These are phyloP conservation scores for Neodiprion virginianus DNA, from an alignment of 1,140 invertebrate genomes.

Conservation along the genomic window DNA sequence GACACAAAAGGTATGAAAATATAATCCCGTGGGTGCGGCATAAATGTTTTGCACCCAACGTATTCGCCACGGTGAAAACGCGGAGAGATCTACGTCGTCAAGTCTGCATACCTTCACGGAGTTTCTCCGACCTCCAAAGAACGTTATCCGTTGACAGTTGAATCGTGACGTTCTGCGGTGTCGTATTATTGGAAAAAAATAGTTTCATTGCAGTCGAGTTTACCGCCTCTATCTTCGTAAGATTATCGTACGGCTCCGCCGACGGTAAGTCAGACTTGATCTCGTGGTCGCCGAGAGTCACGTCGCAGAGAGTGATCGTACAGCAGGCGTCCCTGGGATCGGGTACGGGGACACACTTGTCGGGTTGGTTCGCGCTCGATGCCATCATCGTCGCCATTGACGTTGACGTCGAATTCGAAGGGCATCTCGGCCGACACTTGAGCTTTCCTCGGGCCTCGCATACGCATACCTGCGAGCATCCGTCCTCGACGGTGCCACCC, in stretches of 20 bases:
- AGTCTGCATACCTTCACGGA: conserved; percentile 45
- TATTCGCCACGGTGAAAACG: neutral
- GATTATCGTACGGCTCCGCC: conserved; percentile 46
- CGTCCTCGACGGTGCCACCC: conserved; percentile 78
- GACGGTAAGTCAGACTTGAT: conserved; percentile 55
- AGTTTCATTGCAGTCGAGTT: conserved; percentile 57
- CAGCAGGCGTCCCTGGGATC: conserved; percentile 79
- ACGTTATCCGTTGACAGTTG: conserved; percentile 58
- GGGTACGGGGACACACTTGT: conserved; percentile 51
- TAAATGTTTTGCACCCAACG: neutral
- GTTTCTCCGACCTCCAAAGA: conserved; percentile 52
- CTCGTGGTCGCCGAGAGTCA: conserved; percentile 76
- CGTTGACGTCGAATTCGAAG: conserved; percentile 48
- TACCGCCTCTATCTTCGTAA: conserved; percentile 53
- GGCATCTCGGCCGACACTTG: conserved; percentile 74
- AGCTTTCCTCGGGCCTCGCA: conserved; percentile 77
- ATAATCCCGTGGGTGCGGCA: too few species aligned
- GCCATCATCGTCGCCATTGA: conserved; percentile 29
- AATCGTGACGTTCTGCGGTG: conserved; percentile 42
- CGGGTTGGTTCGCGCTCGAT: conserved; percentile 48
- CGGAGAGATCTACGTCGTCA: too few species aligned
- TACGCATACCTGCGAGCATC: conserved; percentile 77
- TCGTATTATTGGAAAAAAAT: conserved; percentile 43
- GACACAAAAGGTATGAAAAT: too few species aligned
- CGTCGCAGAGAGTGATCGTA: conserved; percentile 82